phyloP scores from a whole-genome alignment of 2,113 vertebrate genomes.

The Xiphorhynchus elegans region DNA sequence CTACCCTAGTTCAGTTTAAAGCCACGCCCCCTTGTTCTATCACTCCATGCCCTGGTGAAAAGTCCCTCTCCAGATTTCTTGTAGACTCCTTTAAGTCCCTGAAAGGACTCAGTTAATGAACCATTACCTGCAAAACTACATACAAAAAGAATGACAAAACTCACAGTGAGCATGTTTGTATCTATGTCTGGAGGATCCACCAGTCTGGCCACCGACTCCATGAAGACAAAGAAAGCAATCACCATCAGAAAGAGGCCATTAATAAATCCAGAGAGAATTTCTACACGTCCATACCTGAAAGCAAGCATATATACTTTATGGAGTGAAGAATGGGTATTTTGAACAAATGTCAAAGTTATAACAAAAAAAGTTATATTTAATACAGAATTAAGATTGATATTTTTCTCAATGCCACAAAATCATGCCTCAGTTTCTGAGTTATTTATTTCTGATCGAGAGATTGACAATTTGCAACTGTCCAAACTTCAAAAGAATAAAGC shows the following conservation, averaged over 20 bases:
- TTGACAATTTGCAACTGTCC: not conserved
- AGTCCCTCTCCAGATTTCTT: not conserved
- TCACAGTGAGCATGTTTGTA: constrained; percentile 97
- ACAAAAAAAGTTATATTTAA: not conserved
- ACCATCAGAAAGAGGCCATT: constrained; percentile 98
- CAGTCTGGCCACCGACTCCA: constrained; percentile 91
- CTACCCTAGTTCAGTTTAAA: not conserved
- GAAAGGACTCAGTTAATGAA: not conserved
- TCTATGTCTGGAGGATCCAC: constrained; percentile 97
- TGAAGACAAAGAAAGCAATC: constrained; percentile 97
- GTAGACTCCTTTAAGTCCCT: not conserved
- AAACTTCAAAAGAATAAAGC: not conserved
- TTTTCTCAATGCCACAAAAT: not conserved
- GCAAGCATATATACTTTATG: not conserved
- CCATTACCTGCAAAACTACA: not conserved
- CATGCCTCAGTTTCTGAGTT: not conserved
- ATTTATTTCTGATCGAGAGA: not conserved
- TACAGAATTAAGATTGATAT: not conserved
- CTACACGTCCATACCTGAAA: constrained; percentile 93
- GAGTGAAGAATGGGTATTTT: not conserved
- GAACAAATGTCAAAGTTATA: not conserved
- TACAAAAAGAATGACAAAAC: constrained; percentile 62
- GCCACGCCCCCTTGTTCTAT: not conserved
- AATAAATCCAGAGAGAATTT: constrained; percentile 98
- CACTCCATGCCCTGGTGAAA: not conserved